Percentiles rank a stretch among this genome's conserved stretches.
These are phyloP conservation scores for Karalla daura DNA, from an alignment of 2,797 vertebrate species.

Conservation along the genomic window DNA sequence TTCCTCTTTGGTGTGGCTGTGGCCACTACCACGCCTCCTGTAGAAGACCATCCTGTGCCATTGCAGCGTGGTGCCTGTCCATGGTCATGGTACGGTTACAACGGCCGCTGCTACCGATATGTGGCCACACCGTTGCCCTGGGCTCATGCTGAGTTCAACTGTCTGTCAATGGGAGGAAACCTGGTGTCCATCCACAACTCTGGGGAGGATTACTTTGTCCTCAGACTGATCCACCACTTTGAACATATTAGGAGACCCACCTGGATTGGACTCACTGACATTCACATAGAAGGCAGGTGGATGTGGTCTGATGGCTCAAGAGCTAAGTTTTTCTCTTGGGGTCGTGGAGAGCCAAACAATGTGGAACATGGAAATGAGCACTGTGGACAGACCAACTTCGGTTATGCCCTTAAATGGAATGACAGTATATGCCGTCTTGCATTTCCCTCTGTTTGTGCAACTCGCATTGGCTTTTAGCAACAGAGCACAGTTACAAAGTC, in stretches of 20 bases:
- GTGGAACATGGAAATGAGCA: background rate
- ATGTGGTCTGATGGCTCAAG: background rate
- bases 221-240: background rate
- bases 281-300: background rate
- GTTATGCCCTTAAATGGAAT: background rate
- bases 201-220: background rate
- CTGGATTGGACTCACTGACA: background rate
- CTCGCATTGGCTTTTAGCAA: fast-evolving
- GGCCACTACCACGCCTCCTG: background rate
- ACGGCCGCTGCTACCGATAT: background rate
- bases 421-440: fast-evolving
- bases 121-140: background rate
- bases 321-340: background rate
- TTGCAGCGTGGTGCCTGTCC: conserved; percentile 4
- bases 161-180: background rate
- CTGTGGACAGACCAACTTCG: background rate
- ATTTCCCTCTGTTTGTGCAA: background rate
- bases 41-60: background rate
- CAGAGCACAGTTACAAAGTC: background rate
- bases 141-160: background rate
- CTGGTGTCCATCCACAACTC: background rate
- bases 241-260: fast-evolving
- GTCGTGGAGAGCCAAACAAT: background rate
- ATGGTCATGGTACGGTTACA: conserved; percentile 1
- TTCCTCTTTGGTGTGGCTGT: conserved; percentile 4